Base-by-base conservation (phyloP, 2,888 invertebrate species). In the Tetrapedia diversipes region DNA sequence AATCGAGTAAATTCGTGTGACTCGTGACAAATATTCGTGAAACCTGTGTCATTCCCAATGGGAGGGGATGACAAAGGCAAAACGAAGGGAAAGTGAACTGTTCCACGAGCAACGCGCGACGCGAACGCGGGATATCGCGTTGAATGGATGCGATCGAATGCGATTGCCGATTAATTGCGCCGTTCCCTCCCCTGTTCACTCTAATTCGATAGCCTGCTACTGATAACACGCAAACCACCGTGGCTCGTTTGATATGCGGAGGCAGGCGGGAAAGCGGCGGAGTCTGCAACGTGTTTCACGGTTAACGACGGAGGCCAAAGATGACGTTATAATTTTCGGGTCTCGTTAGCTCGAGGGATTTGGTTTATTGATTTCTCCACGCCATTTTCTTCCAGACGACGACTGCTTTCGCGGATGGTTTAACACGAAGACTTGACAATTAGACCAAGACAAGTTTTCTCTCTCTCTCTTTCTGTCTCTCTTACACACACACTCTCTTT, bases 151-250 rank as follows among this genome's bases (percentile, higher is more conserved):
- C 34, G 73, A 63, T 74, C 51, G 75, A 60, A 49, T 54, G 34
- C 56, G 34, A 76, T 76, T 49, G 60, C 16, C 67, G 77, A 60
- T 76, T 75, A 76, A 76, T 67, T 61, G 67, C 60, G 29, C 34
- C 57, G 37, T 71, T 47, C 60, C n/a, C 70, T 51, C 32, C 22
- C 41, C 37, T 47, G n/a, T 51, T 22, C n/a, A n/a, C 41, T 22
- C 56, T 73, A 57, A 70, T 56, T 57, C 56, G 61, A 71, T 63
- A 29, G 63, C 47, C 43, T 41, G 19, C 73, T 54, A 34, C 32
- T 7, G 56, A 75, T 73, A 65, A 61, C 59, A 29, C 57, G 43
- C 29, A 43, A 57, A 61, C 49, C 74, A 37, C n/a, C 37, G 67
- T 39, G 51, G 56, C 65, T 47, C 51, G 59, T 64, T 65, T 56